Percentiles rank a stretch among this genome's conserved stretches.
Conservation (phyloP, 2,797 vertebrate genomes). For the Cossypha niveicapilla region DNA sequence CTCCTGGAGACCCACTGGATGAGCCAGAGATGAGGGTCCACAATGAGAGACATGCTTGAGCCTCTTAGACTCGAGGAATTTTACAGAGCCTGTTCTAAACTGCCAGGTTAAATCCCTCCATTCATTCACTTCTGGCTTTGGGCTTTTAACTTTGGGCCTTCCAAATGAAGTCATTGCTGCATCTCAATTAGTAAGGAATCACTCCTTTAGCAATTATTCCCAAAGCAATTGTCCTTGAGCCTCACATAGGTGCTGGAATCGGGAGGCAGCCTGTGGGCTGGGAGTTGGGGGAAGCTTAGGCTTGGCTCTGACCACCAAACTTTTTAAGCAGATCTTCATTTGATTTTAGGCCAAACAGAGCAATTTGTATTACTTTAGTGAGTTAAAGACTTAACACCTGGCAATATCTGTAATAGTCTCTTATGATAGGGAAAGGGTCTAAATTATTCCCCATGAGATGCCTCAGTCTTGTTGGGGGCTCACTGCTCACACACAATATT, state of each 20-base stretch:
- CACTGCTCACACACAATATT: neutral
- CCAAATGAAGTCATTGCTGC: neutral
- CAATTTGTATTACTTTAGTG: neutral
- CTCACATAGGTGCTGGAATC: accelerated
- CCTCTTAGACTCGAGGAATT: neutral
- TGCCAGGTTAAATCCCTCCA: neutral
- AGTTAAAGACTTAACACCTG: neutral
- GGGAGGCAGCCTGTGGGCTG: neutral
- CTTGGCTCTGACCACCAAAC: neutral
- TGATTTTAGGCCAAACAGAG: slow-evolving; percentile 5
- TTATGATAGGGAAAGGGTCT: neutral
- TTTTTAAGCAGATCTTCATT: neutral
- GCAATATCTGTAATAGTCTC: neutral
- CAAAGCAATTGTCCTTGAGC: neutral
- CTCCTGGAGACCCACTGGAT: neutral
- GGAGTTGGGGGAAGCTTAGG: neutral
- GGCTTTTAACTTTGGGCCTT: neutral
- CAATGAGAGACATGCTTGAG: accelerated
- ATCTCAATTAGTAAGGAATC: neutral
- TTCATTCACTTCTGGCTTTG: neutral
- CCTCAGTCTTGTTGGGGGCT: neutral
- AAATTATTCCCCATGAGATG: neutral
- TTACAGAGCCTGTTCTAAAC: neutral
- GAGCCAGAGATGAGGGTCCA: neutral
- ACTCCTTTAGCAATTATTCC: neutral